Conservation (phyloP, 2,888 invertebrate genomes). For the Trachelus stipa region DNA sequence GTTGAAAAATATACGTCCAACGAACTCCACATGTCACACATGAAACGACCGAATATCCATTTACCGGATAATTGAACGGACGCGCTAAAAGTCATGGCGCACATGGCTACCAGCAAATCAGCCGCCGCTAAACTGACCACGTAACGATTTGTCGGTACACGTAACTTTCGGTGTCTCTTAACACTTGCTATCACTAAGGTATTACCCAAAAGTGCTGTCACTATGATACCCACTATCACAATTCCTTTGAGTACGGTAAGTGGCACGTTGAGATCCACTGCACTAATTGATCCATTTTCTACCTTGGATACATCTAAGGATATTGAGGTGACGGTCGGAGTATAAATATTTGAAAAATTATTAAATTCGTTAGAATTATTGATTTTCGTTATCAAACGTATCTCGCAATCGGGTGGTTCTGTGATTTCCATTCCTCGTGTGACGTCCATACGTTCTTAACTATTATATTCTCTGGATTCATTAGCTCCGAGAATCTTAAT, state of each 20-base stretch:
- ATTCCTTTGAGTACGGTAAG: constrained; percentile 77
- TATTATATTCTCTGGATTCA: too few species aligned
- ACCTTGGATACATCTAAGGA: background rate
- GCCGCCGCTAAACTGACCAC: constrained; percentile 94
- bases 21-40: constrained; percentile 96
- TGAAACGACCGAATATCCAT: constrained; percentile 89
- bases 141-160: constrained; percentile 94
- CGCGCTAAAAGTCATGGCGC: constrained; percentile 94
- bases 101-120: constrained; percentile 90
- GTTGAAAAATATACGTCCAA: constrained; percentile 94
- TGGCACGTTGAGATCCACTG: constrained; percentile 55
- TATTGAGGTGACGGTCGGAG: background rate
- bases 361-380: constrained; percentile 3
- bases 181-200: constrained; percentile 89
- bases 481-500: too few species aligned
- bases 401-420: constrained; percentile 46
- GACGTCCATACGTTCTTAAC: background rate
- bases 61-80: constrained; percentile 85
- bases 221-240: constrained; percentile 85
- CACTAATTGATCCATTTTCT: constrained; percentile 14
- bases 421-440: constrained; percentile 51
- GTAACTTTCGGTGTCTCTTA: constrained; percentile 81
- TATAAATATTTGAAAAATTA: background rate
- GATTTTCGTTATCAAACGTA: background rate
- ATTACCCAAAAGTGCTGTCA: constrained; percentile 91